A percentile compares a stretch with the other conserved stretches of the same genome.
Conservation (phyloP, 2,888 invertebrate species). For the Andrena dorsata region DNA sequence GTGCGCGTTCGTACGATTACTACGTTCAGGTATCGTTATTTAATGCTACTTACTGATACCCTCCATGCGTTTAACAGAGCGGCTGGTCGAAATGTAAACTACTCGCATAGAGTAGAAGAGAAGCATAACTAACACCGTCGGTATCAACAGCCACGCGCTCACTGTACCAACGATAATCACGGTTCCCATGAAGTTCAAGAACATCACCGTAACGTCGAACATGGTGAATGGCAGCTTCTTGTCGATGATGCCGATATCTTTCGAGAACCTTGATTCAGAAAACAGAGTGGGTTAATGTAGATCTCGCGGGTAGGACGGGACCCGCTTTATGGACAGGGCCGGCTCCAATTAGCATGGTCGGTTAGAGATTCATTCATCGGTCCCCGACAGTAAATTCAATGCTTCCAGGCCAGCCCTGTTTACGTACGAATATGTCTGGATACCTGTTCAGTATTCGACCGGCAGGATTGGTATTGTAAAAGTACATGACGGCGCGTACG, state of each 20-base stretch:
- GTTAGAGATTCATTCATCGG: neutral
- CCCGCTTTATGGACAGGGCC: neutral
- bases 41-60: slow-evolving; percentile 89
- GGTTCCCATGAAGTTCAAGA: slow-evolving; percentile 78
- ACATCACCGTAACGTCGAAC: slow-evolving; percentile 90
- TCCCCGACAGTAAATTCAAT: neutral
- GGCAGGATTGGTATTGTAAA: slow-evolving; percentile 95
- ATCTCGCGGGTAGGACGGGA: neutral
- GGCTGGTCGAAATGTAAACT: slow-evolving; percentile 91
- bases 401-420: neutral
- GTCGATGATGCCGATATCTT: slow-evolving; percentile 92
- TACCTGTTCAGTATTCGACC: slow-evolving; percentile 91
- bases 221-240: slow-evolving; percentile 88
- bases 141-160: slow-evolving; percentile 90
- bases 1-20: neutral
- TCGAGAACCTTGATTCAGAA: slow-evolving; percentile 89
- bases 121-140: slow-evolving; percentile 89
- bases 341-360: neutral
- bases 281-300: slow-evolving; percentile 1
- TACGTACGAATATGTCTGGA: neutral
- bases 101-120: slow-evolving; percentile 89
- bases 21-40: neutral
- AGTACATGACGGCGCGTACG: slow-evolving; percentile 92
- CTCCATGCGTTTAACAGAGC: slow-evolving; percentile 92
- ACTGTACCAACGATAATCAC: slow-evolving; percentile 90